Conservation (phyloP, 2,797 vertebrate genomes). For the Crax fasciolata region DNA sequence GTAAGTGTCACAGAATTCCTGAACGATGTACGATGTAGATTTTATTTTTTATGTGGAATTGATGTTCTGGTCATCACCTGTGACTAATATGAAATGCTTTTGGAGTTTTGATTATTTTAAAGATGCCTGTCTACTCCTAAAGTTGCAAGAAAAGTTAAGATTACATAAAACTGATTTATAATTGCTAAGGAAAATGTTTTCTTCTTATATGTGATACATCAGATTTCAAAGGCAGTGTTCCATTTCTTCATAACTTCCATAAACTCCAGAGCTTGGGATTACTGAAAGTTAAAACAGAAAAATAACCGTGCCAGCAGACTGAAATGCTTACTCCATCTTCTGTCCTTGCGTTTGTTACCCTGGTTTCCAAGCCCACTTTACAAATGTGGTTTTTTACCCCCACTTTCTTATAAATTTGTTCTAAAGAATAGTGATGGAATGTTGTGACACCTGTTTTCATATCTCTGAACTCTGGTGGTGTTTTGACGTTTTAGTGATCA, state of each 20-base stretch:
- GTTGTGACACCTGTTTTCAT: accelerated
- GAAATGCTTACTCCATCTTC: neutral
- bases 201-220: neutral
- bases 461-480: neutral
- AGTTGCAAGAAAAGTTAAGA: neutral
- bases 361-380: neutral
- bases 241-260: neutral
- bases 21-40: accelerated
- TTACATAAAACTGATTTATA: too few species aligned
- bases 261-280: neutral
- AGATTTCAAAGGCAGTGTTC: neutral
- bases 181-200: too few species aligned
- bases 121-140: neutral
- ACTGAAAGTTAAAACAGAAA: neutral
- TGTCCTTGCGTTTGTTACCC: neutral
- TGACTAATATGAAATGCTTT: neutral
- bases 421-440: accelerated
- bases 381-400: neutral
- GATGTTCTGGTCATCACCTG: accelerated
- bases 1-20: constrained; percentile 40
- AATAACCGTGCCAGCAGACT: neutral
- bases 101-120: neutral
- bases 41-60: neutral
- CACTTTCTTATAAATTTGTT: neutral
- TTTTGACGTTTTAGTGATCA: neutral